Base-by-base conservation (phyloP, 2,113 vertebrate genomes). In the Perca flavescens region DNA sequence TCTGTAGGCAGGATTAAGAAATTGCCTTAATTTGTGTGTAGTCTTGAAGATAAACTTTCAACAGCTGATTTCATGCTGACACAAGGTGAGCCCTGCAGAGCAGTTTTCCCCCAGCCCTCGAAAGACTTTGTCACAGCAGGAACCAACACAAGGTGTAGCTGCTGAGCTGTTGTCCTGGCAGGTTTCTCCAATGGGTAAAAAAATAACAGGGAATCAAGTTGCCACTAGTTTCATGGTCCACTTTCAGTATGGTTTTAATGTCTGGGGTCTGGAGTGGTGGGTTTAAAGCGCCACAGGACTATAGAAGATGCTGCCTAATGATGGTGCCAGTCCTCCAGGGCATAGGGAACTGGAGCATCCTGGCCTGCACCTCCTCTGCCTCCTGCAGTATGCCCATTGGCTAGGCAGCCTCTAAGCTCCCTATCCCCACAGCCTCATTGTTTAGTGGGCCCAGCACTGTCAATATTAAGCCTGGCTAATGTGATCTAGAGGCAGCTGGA, bases 401-500 rank as follows among this genome's bases (percentile, higher is more conserved):
- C 94, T 91, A 87, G 89, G 83, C 91, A 80, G 89, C 91, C 71
- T 80, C 88, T 94, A 94, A 95, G 95, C 94, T 94, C 87, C 82
- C 89, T 90, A 86, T 94, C 90, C 93, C 89, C 87, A 76, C 63
- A 88, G 89, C 90, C 90, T 92, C 91, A 95, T 96, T 96, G 95
- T 96, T 94, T 93, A 84, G 89, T 86, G 69, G 87, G 89, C 94
- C 92, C 86, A 61, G 90, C 92, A 94, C 94, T 92, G 94, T 95
- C 95, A 95, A 95, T 95, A 95, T 95, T 95, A 96, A 96, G 95
- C 94, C 94, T 89, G 93, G 93, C 94, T 96, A 96, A 96, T 96
- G 95, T 95, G 95, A 95, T 96, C 93, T 94, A 89, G 90, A 94
- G 94, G 95, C 95, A 96, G 95, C 95, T 96, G 95, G 94, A 95